phyloP scores from a whole-genome alignment of 1,140 invertebrate species.

The Ylistrum balloti region DNA sequence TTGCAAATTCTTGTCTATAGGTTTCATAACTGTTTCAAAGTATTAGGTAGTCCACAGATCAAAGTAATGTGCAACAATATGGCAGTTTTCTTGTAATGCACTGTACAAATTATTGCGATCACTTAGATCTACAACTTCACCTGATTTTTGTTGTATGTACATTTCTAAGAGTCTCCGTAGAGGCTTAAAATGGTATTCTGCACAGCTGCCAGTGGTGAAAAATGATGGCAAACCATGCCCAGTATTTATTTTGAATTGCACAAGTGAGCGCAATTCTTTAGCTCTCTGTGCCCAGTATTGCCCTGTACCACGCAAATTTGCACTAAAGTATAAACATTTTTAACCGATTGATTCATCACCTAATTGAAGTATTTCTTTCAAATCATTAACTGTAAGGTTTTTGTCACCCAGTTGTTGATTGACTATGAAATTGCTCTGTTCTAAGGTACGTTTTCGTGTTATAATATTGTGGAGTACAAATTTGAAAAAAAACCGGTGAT shows the following conservation, averaged over 20 bases:
- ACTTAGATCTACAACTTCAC: conserved; percentile 18
- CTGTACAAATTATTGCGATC: conserved; percentile 22
- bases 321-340: not conserved
- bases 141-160: conserved; percentile 44
- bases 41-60: conserved; percentile 55
- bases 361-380: not conserved
- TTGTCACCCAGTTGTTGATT: conserved; percentile 41
- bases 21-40: conserved; percentile 53
- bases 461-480: not conserved
- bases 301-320: conserved; percentile 14
- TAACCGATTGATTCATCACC: no score
- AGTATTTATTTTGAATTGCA: conserved; percentile 53
- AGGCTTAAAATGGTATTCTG: conserved; percentile 56
- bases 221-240: conserved; percentile 50
- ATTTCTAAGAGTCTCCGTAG: conserved; percentile 46
- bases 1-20: conserved; percentile 65
- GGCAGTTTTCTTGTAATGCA: conserved; percentile 54
- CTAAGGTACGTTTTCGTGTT: not conserved
- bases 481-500: not conserved
- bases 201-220: conserved; percentile 56
- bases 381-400: not conserved
- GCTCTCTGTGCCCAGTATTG: conserved; percentile 55
- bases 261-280: conserved; percentile 48
- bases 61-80: conserved; percentile 64
- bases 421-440: conserved; percentile 42